Base-by-base conservation (phyloP, 2,888 invertebrate species). In the Acanthosepion pharaonis region DNA sequence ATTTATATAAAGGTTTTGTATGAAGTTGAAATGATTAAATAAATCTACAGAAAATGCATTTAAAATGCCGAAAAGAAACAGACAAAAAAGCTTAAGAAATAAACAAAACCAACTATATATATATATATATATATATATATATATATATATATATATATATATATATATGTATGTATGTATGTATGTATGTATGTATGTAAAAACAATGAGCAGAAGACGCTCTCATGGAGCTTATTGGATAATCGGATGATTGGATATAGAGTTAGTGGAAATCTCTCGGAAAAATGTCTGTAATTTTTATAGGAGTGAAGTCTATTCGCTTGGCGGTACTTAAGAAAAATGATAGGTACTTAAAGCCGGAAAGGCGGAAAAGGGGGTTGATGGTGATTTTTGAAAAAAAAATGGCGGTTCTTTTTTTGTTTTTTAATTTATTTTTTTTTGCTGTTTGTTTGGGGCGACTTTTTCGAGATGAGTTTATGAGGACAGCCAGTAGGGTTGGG, bases 381-480 rank as follows among this genome's bases (percentile, higher is more conserved):
- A 59, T 59, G 59, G 59, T 59, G 23, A 59, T 59, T 59, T 59
- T 59, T 59, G 20, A 23, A 59, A 59, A 78, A 78, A 78, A 78
- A n/a, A 11, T 3, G 0, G n/a, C 0, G 1, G 8, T n/a, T 25
- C 0, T n/a, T 64, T 25, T 25, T 8, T 25, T 5, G 1, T 0
- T 42, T 42, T 42, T 42, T 42, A 42, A 42, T 0, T 42, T 42
- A 1, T 42, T 42, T 42, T 42, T 18, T 59, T 59, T 59, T 15
- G 15, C 20, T 55, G 15, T 55, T 55, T 55, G 55, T 5, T 55
- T 55, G 4, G 18, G 55, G 55, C 15, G 55, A 55, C 20, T 55
- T 55, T 55, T 55, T 23, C 15, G 5, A 18, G 55, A 18, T 55
- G 55, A 55, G 55, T 15, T 55, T 55, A 55, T 55, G 55, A 55